A percentile compares a stretch with the other conserved stretches of the same genome.
These are phyloP conservation scores for Oncopodura yosiiana DNA, from an alignment of 1,140 invertebrate species.

Conservation along the genomic window DNA sequence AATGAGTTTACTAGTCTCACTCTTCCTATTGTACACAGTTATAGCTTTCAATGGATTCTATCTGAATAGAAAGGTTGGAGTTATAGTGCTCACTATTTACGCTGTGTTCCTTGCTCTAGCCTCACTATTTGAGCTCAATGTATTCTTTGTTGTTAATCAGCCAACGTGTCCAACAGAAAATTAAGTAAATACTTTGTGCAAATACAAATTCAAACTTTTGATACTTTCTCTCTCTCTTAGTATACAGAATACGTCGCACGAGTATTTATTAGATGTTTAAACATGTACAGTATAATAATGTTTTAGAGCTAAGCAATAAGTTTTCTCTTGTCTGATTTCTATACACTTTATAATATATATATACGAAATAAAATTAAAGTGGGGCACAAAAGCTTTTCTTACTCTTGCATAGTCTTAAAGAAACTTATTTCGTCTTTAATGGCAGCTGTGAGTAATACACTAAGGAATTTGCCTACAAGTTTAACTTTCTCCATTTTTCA, in stretches of 20 bases:
- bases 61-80: slow-evolving; percentile 60
- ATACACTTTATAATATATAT: no score
- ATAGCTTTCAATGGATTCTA: slow-evolving; percentile 68
- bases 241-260: background rate
- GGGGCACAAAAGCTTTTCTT: no score
- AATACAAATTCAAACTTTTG: background rate
- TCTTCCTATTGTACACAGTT: slow-evolving; percentile 63
- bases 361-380: no score
- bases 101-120: slow-evolving; percentile 52
- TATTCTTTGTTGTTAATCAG: slow-evolving; percentile 45
- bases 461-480: no score
- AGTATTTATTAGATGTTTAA: background rate
- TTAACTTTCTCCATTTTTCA: no score
- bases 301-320: no score
- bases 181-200: background rate
- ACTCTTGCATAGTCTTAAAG: no score
- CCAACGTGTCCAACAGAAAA: slow-evolving; percentile 39
- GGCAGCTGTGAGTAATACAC: no score
- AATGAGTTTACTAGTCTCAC: slow-evolving; percentile 64
- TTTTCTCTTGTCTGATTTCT: no score
- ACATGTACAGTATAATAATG: no score
- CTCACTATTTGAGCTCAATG: slow-evolving; percentile 48
- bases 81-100: slow-evolving; percentile 50
- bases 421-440: no score
- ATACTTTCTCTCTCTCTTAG: background rate